Base-by-base conservation (phyloP, 1,140 invertebrate species). In the Agrilus planipennis region DNA sequence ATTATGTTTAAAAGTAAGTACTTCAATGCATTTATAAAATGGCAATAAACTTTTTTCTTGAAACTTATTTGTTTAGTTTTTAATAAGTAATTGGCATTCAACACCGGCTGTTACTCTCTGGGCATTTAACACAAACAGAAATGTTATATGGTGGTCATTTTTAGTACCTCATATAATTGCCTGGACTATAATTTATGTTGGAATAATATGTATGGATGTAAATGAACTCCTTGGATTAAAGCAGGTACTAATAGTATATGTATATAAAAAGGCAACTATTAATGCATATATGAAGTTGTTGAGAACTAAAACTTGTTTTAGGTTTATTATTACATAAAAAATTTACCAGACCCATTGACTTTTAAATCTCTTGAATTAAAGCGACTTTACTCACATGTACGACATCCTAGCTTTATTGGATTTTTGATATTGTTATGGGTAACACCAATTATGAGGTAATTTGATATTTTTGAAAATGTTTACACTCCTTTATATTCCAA, bases 161-260 rank as follows among this genome's bases (percentile, higher is more conserved):
- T 52, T 60, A 4, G 40, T 57, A 4, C 46, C 69, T 12, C 75
- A 78, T 50, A 41, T 57, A 2, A 18, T 71, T n/a, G 65, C 64
- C 20, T 78, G 76, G 76, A 52, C 64, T 14, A 56, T 76, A n/a
- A 70, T 78, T 34, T 76, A 73, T 49, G 67, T 71, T 39, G 74
- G 73, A 3, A 72, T 68, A 44, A 53, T 76, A 12, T 72, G 74
- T 53, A 70, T 76, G 65, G 75, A 78, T 56, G 62, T 76, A 7
- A 61, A 67, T 9, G 75, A 78, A 49, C 50, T 78, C 2, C 41
- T 68, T 16, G 75, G 76, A 6, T 47, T 77, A 2, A 77, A 76
- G 47, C 75, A 78, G 50, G 62, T 72, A 52, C 17, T 16, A 34
- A 21, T 42, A 17, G 15, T 10, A 36, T 36, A 20, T 5, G 15